Base-by-base conservation (phyloP, 2,113 vertebrate species). In the Tursiops truncatus region DNA sequence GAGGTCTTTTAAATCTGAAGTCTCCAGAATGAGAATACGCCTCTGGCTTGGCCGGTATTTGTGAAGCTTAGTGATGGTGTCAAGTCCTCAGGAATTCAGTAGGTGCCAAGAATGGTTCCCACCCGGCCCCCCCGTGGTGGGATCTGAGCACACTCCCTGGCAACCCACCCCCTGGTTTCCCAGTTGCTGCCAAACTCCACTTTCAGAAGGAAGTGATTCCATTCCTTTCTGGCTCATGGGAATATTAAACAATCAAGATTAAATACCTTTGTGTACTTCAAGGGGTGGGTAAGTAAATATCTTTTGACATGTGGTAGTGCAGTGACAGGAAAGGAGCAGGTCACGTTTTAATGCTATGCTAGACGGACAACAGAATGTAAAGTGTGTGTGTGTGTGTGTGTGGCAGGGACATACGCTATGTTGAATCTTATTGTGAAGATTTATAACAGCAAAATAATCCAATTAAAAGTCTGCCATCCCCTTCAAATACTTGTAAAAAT, bases 101-200 rank as follows among this genome's bases (percentile, higher is more conserved):
- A 56, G 77, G 82, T 81, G 20, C 94, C 50, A 87, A 36, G 92
- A 85, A 62, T 81, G 74, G 84, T 21, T 67, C 96, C 84, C 95
- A 58, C 95, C 94, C n/a, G 0, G 21, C 25, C 73, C 53, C 38
- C 77, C 86, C 33, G 53, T 33, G 9, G 95, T 83, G 60, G 68
- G 65, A 70, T 95, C 70, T 77, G 26, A 94, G 96, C 56, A 58
- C 58, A 94, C 94, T 92, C 92, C 83, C 38, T 95, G 85, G 92
- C 77, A 96, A 60, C 94, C 82, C 89, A 97, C 97, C 95, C 92
- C 79, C 97, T 93, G 95, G 20, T 23, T 97, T 96, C 53, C 28
- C 74, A 25, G n/a, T 36, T 53, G 58, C 82, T 82, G 93, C 96
- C 95, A 94, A 58, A 56, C 74, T 95, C 80, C 53, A 77, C 84